Base-by-base conservation (phyloP, 2,888 invertebrate species). In the Nectonema munidae region DNA sequence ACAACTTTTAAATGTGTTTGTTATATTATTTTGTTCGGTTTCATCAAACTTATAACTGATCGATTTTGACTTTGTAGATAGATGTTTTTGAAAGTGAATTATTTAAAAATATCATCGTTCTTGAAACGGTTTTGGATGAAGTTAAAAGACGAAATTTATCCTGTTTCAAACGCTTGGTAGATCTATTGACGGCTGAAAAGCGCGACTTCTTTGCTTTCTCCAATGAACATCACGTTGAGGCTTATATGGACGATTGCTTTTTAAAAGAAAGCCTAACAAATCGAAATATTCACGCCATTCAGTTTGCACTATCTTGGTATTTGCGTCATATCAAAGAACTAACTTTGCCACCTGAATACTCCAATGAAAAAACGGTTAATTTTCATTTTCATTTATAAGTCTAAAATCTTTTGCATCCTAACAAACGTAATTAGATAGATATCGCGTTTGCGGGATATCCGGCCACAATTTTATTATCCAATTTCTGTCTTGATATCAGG, bases 151-250 rank as follows among this genome's bases (percentile, higher is more conserved):
- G 71, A 45, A 83, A 77, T 53, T 66, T 74, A 6, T 69, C 73
- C 1, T 68, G 72, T 33, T 86, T 72, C 52, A 81, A 79, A 54
- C 64, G 77, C 44, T 59, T 95, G 17, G 65, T 69, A 46, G 74
- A 76, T 49, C 64, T 81, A 13, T 65, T 81, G 44, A 65, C 64
- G 9, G 68, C 72, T 55, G 65, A 68, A 29, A 65, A 62, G 34
- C 65, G 76, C 46, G 69, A 68, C 49, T 79, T 79, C 57, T 79
- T 71, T 56, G 67, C 75, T 2, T 95, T 89, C 59, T 69, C 75
- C 3, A 89, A 95, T 64, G 89, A 89, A 56, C 79, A 83, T 59
- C 79, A 83, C 48, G 79, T 77, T 49, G 73, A 76, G 43, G 83
- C 83, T 1, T 86, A 74, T 52, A 59, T 75, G 2, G 71, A n/a